These are phyloP conservation scores for Jacana jacana DNA, from an alignment of 2,113 vertebrate species.

Conservation along the genomic window DNA sequence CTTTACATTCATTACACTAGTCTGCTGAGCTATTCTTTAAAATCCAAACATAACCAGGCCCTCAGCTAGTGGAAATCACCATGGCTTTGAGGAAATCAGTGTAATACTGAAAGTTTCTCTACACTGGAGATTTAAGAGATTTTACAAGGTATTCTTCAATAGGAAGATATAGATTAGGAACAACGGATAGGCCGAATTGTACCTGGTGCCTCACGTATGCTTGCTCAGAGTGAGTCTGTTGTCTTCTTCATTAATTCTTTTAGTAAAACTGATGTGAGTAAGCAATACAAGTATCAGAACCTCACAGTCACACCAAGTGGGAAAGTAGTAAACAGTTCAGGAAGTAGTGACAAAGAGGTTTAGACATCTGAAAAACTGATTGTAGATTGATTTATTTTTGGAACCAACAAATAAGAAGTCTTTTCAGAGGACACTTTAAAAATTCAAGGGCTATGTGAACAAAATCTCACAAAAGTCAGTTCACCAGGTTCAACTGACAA, in stretches of 20 bases:
- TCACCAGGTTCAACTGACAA: neutral
- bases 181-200: neutral
- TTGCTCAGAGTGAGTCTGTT: neutral
- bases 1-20: neutral
- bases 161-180: neutral
- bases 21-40: neutral
- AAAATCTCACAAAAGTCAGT: neutral
- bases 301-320: neutral
- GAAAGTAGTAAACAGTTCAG: neutral
- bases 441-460: neutral
- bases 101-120: neutral
- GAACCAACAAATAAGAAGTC: neutral
- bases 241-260: neutral
- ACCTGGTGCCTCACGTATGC: neutral
- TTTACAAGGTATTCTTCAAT: neutral
- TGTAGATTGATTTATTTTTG: neutral
- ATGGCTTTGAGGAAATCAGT: neutral
- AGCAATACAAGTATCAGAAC: neutral
- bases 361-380: neutral
- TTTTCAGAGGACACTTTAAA: neutral
- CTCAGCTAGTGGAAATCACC: neutral
- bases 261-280: neutral
- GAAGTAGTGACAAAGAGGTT: neutral
- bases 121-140: neutral
- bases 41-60: neutral